Conservation (phyloP, 2,113 vertebrate species). For the Ptychochromis oligacanthus region DNA sequence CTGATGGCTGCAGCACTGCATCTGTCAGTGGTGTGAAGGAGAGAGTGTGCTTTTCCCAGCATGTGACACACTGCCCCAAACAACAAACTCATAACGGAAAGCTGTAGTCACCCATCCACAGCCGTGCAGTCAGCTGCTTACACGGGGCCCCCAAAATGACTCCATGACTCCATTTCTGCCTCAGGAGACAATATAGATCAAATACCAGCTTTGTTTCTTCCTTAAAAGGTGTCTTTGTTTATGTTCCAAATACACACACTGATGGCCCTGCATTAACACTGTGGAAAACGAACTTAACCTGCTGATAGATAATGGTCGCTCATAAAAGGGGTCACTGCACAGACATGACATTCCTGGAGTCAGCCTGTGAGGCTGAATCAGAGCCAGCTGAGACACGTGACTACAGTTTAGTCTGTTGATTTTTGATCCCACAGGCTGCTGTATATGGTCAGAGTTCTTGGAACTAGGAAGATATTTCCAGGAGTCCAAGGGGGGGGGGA, state of each 20-base stretch:
- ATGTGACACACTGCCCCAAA: slow-evolving; percentile 47
- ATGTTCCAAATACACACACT: background rate
- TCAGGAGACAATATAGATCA: slow-evolving; percentile 47
- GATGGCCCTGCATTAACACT: background rate
- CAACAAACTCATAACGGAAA: slow-evolving; percentile 27
- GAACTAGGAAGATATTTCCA: slow-evolving; percentile 58
- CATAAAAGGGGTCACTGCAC: slow-evolving; percentile 10
- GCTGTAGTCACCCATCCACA: slow-evolving; percentile 40
- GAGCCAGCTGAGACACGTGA: slow-evolving; percentile 62
- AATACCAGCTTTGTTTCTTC: slow-evolving; percentile 47
- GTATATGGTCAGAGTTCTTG: slow-evolving; percentile 73
- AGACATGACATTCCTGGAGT: slow-evolving; percentile 54
- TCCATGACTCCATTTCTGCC: slow-evolving; percentile 55
- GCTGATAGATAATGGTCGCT: slow-evolving; percentile 31
- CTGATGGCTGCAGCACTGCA: background rate
- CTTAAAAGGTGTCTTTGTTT: slow-evolving; percentile 70
- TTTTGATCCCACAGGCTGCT: slow-evolving; percentile 53
- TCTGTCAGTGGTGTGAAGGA: slow-evolving; percentile 4
- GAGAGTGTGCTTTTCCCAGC: slow-evolving; percentile 10
- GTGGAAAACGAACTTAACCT: background rate
- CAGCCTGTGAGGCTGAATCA: slow-evolving; percentile 12
- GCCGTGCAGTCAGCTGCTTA: slow-evolving; percentile 60
- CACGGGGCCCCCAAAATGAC: slow-evolving; percentile 10
- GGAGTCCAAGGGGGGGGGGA: slow-evolving; percentile 25
- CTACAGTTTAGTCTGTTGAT: slow-evolving; percentile 20